Evolutionary conservation across 2,797 vertebrate species (phyloP).

Genomic region (Microtus agrestis): DNA sequence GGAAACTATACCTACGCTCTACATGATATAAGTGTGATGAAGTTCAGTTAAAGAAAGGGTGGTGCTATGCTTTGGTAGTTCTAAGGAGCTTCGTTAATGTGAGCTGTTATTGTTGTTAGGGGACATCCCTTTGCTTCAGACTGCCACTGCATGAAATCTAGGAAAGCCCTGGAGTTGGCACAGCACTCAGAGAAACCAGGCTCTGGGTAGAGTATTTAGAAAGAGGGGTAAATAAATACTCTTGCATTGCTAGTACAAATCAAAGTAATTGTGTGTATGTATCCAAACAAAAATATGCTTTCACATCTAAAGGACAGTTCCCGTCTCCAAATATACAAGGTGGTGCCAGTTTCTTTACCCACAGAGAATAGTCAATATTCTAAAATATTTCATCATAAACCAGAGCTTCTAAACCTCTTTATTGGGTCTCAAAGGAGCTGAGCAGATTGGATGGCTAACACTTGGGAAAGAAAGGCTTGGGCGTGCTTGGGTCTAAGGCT

Average conservation of each 20-base stretch:
- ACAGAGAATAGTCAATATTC: constrained; percentile 6
- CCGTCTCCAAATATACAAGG: not conserved
- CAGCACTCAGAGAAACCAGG: not conserved
- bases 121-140: not conserved
- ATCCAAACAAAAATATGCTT: constrained; percentile 11
- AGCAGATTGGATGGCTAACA: not conserved
- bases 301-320: not conserved
- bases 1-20: not conserved
- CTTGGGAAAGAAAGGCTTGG: not conserved
- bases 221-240: not conserved
- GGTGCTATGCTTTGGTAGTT: not conserved
- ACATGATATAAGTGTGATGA: not conserved
- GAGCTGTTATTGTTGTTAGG: not conserved
- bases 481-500: not conserved
- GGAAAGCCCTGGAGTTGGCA: not conserved
- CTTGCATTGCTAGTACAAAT: not conserved
- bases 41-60: not conserved
- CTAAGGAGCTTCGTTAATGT: not conserved
- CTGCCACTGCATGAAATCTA: not conserved
- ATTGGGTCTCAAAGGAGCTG: constrained; percentile 10
- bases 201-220: not conserved
- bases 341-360: not conserved
- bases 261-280: not conserved
- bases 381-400: not conserved
- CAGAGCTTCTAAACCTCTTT: not conserved